Evolutionary conservation across 1,140 invertebrate species (phyloP).

Genomic region (Sycophila sp.): DNA sequence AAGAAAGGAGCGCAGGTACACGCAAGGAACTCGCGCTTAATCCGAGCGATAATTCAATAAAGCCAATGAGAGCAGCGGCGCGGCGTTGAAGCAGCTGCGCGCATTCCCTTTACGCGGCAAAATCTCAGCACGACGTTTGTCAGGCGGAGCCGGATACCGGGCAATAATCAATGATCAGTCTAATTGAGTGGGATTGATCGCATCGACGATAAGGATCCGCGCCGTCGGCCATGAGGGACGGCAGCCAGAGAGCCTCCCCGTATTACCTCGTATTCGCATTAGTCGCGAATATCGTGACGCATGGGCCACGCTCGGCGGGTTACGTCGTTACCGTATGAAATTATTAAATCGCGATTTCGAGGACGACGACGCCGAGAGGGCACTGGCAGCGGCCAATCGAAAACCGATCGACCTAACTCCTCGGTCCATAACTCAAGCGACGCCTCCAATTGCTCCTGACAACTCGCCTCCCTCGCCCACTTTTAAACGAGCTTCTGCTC

Average conservation of each 20-base stretch:
- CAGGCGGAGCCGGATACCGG: conserved; percentile 22
- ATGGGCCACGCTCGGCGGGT: conserved; percentile 46
- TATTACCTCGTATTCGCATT: conserved; percentile 46
- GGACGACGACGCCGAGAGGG: conserved; percentile 3
- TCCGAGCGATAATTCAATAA: background rate
- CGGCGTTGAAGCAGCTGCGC: background rate
- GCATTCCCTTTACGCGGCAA: conserved; percentile 22
- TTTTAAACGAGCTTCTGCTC: conserved; percentile 11
- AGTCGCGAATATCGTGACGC: conserved; percentile 56
- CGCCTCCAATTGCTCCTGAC: conserved; percentile 9
- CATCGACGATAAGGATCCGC: conserved; percentile 62
- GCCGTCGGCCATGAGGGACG: conserved; percentile 30
- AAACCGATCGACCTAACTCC: conserved; percentile 40
- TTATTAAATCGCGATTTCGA: conserved; percentile 47
- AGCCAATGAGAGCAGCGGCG: background rate
- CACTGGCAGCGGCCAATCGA: conserved; percentile 38
- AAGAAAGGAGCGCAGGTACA: too few species aligned
- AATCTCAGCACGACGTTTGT: conserved; percentile 26
- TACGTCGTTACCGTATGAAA: conserved; percentile 50
- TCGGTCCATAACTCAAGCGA: conserved; percentile 11
- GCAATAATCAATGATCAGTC: conserved; percentile 67
- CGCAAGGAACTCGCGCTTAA: background rate
- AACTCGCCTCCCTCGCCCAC: conserved; percentile 3
- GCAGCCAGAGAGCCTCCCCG: conserved; percentile 42
- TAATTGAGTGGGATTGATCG: conserved; percentile 66